Evolutionary conservation across 2,113 vertebrate genomes (phyloP).

Genomic region (Sardina pilchardus): DNA sequence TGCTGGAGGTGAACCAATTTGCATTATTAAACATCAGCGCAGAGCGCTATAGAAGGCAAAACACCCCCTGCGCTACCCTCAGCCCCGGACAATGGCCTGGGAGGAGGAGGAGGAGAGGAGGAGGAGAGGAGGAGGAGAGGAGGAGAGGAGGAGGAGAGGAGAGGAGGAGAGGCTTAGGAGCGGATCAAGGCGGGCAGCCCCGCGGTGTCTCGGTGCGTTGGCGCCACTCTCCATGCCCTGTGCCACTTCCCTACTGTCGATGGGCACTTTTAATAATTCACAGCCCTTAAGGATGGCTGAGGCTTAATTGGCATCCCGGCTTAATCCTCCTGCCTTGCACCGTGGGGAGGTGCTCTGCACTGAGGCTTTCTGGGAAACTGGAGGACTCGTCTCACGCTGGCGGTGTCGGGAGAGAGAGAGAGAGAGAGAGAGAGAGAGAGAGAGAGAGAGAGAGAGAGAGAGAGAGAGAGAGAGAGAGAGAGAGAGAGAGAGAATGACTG

Average conservation of each 20-base stretch:
- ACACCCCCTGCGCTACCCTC: slow-evolving; percentile 56
- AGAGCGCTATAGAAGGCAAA: neutral
- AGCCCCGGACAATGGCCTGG: neutral
- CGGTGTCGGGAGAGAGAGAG: neutral
- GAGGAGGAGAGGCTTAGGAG: neutral
- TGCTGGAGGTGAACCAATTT: neutral
- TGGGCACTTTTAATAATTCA: slow-evolving; percentile 69
- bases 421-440: neutral
- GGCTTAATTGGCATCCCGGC: slow-evolving; percentile 63
- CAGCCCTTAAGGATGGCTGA: slow-evolving; percentile 54
- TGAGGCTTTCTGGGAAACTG: slow-evolving; percentile 19
- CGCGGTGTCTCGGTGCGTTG: slow-evolving; percentile 55
- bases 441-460: neutral
- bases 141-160: neutral
- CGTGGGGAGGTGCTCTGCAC: slow-evolving; percentile 41
- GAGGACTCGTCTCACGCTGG: slow-evolving; percentile 43
- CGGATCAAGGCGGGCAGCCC: slow-evolving; percentile 43
- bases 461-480: neutral
- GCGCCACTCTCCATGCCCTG: slow-evolving; percentile 44
- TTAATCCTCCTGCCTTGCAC: slow-evolving; percentile 52
- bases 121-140: neutral
- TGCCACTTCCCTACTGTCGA: slow-evolving; percentile 52
- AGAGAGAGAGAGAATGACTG: neutral
- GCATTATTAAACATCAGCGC: neutral
- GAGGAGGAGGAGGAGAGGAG: neutral